Base-by-base conservation (phyloP, 1,140 invertebrate genomes). In the Bemisia tabaci region DNA sequence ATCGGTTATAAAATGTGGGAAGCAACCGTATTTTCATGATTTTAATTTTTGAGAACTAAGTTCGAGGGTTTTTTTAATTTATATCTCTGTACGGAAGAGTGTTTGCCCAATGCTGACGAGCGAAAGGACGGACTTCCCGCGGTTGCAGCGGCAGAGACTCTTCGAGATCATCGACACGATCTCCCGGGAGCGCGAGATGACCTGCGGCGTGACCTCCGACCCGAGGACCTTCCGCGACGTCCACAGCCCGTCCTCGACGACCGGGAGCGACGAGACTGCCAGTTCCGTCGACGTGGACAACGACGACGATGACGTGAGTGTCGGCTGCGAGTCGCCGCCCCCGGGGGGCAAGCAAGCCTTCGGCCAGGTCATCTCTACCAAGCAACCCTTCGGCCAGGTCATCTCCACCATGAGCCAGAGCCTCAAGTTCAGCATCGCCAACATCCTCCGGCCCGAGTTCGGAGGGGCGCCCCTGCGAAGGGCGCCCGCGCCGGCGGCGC, bases 381-480 rank as follows among this genome's bases (percentile, higher is more conserved):
- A 26, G 12, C 62, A 39, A 62, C 62, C 26, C 64, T 59, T 25
- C 63, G 21, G 1, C 63, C 66, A 26, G 59, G 64, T 63, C 62
- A 48, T 12, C n/a, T 22, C n/a, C 11, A 25, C 26, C 11, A 63
- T 63, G 12, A 25, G 12, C 12, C 62, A 25, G 12, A 26, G 9
- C 17, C 59, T 74, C 12, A 71, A 69, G 26, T 86, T 86, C 74
- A 85, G 83, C 68, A 83, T 86, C n/a, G 81, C 81, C 62, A 84
- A 85, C 67, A 86, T 86, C 64, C 74, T 86, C 21, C 72, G 79
- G 59, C 83, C 84, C 0, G 84, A 85, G 64, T 86, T 86, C 68
- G 85, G 85, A 60, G 73, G 75, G 5, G 5, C 33, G 33, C 33
- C 33, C 26, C 71, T 70, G 60, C 71, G 72, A 21, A 64, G 71